Conservation (phyloP, 2,113 vertebrate genomes). For the Limnothrissa miodon region DNA sequence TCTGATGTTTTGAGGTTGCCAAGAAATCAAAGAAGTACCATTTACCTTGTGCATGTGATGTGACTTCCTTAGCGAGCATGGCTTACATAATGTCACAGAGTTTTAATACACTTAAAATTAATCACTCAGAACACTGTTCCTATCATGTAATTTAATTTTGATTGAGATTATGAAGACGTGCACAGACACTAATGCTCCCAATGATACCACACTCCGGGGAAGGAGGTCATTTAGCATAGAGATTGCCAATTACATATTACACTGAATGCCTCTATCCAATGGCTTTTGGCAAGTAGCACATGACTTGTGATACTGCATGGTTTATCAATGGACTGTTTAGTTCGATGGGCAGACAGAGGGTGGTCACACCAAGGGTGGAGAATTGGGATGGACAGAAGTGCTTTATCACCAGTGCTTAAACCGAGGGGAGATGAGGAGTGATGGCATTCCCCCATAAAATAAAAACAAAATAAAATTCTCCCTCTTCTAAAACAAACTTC, state of each 20-base stretch:
- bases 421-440: too few relatives aligned
- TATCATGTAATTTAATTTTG: neutral
- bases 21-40: neutral
- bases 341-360: neutral
- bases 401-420: too few relatives aligned
- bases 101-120: neutral
- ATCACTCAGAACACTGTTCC: neutral
- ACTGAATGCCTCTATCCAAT: neutral
- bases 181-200: neutral
- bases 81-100: neutral
- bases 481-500: too few relatives aligned
- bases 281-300: neutral
- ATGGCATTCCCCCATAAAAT: too few relatives aligned
- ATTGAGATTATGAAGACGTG: neutral
- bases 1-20: neutral
- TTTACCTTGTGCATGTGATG: neutral
- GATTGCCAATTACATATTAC: neutral
- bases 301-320: neutral
- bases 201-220: neutral
- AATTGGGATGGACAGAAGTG: too few relatives aligned
- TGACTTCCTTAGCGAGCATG: neutral
- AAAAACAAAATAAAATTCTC: too few relatives aligned
- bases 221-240: neutral
- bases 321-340: neutral
- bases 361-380: too few relatives aligned